Evolutionary conservation across 2,888 invertebrate species (phyloP).

Genomic region (Caenorhabditis virilis): DNA sequence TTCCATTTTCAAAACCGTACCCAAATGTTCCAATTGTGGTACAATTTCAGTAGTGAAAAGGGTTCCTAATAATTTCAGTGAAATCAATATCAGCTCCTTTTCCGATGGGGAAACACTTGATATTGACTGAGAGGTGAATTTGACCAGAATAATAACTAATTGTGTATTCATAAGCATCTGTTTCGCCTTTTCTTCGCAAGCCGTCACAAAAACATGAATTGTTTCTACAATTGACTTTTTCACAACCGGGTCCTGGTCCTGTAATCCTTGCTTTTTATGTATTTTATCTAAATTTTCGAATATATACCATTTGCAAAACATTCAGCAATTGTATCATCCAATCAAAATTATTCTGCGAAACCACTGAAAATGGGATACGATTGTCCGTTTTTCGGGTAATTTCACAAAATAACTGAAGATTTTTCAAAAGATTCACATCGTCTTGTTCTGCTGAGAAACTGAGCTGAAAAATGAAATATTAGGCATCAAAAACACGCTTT

Average conservation of each 20-base stretch:
- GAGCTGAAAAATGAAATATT: conserved; percentile 19
- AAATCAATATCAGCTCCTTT: too few species aligned
- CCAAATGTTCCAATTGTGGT: conserved; percentile 37
- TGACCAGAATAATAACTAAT: conserved; percentile 27
- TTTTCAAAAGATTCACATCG: conserved; percentile 19
- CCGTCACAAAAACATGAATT: conserved; percentile 15
- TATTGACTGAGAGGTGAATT: too few species aligned
- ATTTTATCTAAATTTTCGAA: background rate
- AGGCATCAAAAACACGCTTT: conserved; percentile 1
- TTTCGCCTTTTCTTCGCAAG: conserved; percentile 17
- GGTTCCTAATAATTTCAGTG: conserved; percentile 18
- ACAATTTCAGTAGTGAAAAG: conserved; percentile 17
- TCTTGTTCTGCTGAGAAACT: conserved; percentile 40
- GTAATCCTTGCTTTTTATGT: too few species aligned
- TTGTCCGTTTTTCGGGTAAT: background rate
- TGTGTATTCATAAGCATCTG: conserved; percentile 31
- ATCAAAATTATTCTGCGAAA: conserved; percentile 29
- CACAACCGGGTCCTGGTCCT: conserved; percentile 38
- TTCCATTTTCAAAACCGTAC: conserved; percentile 5
- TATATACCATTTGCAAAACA: conserved; percentile 29
- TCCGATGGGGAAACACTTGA: too few species aligned
- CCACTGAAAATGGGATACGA: conserved; percentile 27
- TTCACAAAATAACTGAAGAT: background rate
- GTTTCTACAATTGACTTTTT: conserved; percentile 14
- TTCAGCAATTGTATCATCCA: conserved; percentile 29